Conservation (phyloP, 1,140 invertebrate species). For the Dendroctonus ponderosae region DNA sequence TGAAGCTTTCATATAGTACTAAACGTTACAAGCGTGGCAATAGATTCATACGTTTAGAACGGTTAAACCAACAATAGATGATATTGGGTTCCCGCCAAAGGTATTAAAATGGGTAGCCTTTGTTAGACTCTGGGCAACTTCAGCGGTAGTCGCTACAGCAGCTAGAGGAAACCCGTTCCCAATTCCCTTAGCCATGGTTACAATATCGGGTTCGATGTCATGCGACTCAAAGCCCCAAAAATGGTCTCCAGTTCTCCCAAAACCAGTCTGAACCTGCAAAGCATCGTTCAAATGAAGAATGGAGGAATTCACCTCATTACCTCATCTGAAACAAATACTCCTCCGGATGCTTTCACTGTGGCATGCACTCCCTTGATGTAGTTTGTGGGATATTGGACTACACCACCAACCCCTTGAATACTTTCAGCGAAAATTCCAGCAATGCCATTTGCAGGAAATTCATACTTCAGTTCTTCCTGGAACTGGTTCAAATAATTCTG, state of each 20-base stretch:
- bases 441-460: constrained; percentile 63
- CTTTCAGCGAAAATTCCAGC: constrained; percentile 93
- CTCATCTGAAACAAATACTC: constrained; percentile 90
- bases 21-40: background rate
- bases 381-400: constrained; percentile 87
- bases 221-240: constrained; percentile 95
- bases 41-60: constrained; percentile 77
- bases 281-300: too few species aligned
- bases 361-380: constrained; percentile 82
- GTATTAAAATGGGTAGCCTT: constrained; percentile 91
- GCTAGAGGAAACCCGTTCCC: constrained; percentile 94
- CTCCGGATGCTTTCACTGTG: constrained; percentile 76
- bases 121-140: constrained; percentile 75
- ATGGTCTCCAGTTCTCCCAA: constrained; percentile 88
- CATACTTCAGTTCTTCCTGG: constrained; percentile 70
- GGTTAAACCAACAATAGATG: constrained; percentile 80
- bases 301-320: too few species aligned
- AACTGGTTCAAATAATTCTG: constrained; percentile 82
- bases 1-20: constrained; percentile 50
- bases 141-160: constrained; percentile 86
- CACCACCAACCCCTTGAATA: constrained; percentile 91
- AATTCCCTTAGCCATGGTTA: constrained; percentile 86
- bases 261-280: constrained; percentile 97
- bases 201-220: constrained; percentile 87
- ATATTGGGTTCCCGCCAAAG: constrained; percentile 92